Conservation (phyloP, 2,113 vertebrate genomes). For the Otocyon megalotis region DNA sequence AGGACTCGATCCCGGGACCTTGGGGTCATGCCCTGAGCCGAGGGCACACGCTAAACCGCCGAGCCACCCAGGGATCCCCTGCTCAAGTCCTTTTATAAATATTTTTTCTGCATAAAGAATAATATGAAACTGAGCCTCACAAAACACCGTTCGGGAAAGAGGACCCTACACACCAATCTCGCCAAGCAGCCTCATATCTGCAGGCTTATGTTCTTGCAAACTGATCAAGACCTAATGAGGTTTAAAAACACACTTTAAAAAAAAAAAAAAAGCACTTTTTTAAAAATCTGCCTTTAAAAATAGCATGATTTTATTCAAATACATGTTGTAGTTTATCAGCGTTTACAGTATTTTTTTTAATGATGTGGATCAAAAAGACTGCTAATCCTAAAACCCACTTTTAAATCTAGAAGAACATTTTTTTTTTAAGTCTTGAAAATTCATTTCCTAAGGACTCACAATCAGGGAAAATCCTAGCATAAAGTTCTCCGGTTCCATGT, state of each 20-base stretch:
- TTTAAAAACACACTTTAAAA: slow-evolving; percentile 23
- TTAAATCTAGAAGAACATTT: slow-evolving; percentile 27
- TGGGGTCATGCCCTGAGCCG: too few relatives aligned
- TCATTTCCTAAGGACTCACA: slow-evolving; percentile 16
- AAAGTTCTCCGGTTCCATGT: neutral
- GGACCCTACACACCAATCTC: neutral
- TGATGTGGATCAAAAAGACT: slow-evolving; percentile 25
- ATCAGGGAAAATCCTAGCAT: neutral
- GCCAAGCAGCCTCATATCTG: slow-evolving; percentile 31
- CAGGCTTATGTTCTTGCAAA: slow-evolving; percentile 62
- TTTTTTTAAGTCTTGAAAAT: neutral
- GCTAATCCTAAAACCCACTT: slow-evolving; percentile 21
- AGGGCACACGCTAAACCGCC: too few relatives aligned
- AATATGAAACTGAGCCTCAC: neutral
- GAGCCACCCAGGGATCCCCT: too few relatives aligned
- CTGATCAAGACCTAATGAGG: slow-evolving; percentile 64
- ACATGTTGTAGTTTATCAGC: slow-evolving; percentile 29
- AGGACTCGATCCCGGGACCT: too few relatives aligned
- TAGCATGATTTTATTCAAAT: slow-evolving; percentile 37
- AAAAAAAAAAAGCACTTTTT: slow-evolving; percentile 2
- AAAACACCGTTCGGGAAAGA: neutral
- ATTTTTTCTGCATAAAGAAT: slow-evolving; percentile 38
- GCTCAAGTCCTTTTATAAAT: slow-evolving; percentile 27
- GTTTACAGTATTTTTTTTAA: slow-evolving; percentile 43
- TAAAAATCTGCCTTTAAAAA: slow-evolving; percentile 22